Evolutionary conservation across 2,888 invertebrate genomes (phyloP), one percentile per base, ranked within the genome.

Genomic region (Scaptomyza flava): DNA sequence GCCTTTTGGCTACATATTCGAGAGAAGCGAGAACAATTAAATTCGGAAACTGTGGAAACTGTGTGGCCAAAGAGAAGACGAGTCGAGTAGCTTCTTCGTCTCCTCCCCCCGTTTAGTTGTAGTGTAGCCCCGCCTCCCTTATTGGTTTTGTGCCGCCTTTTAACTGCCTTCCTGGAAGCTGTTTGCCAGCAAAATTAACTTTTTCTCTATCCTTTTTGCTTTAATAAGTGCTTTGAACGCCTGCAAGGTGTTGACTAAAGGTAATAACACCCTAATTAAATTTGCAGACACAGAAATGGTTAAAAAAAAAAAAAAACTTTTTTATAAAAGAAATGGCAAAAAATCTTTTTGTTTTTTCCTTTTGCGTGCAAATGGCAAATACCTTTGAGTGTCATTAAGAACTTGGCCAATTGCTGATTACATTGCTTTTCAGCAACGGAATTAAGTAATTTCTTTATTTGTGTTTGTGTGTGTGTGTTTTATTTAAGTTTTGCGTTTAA

Each of bases 191-290:
- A 41, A 77, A 81, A 80, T 85, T 74, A 84, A 77, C 80, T 78
- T 75, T 41, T 52, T 51, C 14, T 30, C 11, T 30, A 2, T 11
- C 7, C 6, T 4, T 41, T 33, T 34, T 17, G 17, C 2, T 30
- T 17, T 47, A 41, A 30, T 47, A 41, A 30, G 38, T 45, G 57
- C 33, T 50, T 50, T 45, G 68, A 62, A 85, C 81, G 85, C 79
- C 81, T 78, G 70, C 68, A 74, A 85, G 85, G 85, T 87, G 85
- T 85, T 85, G 85, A 85, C 79, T 81, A 79, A 65, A 68, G 73
- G 79, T 79, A 85, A 80, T 79, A 71, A 82, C 72, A 74, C 81
- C 83, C 81, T 85, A 85, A 85, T 87, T 87, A 87, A 85, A 85
- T 81, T 87, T 79, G 46, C 82, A 77, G 78, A 72, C 78, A 72